Base-by-base conservation (phyloP, 92 coral and sea anemone genomes). In the Zoanthus sansibaricus region DNA sequence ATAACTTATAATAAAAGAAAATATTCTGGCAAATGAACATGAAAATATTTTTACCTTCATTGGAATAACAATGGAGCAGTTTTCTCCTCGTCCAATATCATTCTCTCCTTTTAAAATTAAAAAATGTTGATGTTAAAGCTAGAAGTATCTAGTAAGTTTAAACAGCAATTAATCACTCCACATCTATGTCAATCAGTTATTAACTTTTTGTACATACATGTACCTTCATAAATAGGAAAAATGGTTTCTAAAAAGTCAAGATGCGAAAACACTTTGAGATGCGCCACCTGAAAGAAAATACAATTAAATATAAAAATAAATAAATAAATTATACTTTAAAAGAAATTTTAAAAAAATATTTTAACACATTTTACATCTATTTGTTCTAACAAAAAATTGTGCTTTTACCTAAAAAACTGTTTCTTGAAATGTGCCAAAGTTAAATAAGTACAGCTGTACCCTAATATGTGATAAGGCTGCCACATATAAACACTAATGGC, bases 71-170 rank as follows among this genome's bases (percentile, higher is more conserved):
- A 97, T 87, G 45, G 91, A 92, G 73, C 94, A 95, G 31, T 82
- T 91, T 73, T 91, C 95, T 84, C 86, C 94, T 56, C 99, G 87
- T 18, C 99, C 99, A 86, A 97, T 89, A 59, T 87, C 31, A 83
- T 97, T 97, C 54, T 95, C 97, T n/a, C 99, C 99, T 97, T 45
- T 3, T 73, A 89, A 75, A 84, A 46, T 45, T 7, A 84, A 18
- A 25, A 72, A 62, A 5, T 33, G 16, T 1, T 16, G 0, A 37
- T 84, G 5, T 86, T 1, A 44, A 51, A 49, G 55, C 12, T 7
- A 49, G 55, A 7, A 49, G 55, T 4, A 11, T 49, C 12, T 49
- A 25, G 25, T 25, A 7, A 49, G 12, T 7, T 49, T 7, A 49
- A 49, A 49, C n/a, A 14, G 15, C 20, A 55, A 11, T 61, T 37